A percentile compares a stretch with the other conserved stretches of the same genome.
phyloP scores from a whole-genome alignment of 1,140 invertebrate genomes.

The Cryptotermes secundus region DNA sequence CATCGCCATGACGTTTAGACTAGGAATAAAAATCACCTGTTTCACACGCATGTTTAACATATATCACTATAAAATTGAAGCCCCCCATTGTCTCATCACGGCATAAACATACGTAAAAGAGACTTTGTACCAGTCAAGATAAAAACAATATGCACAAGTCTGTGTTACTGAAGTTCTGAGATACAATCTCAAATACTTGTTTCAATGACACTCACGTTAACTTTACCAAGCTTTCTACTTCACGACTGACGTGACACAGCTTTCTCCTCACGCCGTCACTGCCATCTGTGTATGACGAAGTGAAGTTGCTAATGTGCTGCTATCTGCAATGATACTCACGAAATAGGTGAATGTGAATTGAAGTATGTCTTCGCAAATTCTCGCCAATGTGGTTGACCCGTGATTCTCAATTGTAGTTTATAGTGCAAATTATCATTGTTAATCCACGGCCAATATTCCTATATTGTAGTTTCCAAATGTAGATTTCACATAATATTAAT shows the following conservation, averaged over 20 bases:
- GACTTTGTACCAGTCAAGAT: not conserved
- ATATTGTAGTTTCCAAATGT: no score
- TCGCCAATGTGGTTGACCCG: no score
- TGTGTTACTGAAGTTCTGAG: not conserved
- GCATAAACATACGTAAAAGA: not conserved
- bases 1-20: not conserved
- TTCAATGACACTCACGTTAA: not conserved
- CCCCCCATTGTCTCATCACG: not conserved
- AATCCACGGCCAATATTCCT: no score
- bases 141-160: not conserved
- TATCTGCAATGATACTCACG: not conserved
- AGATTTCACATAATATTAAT: no score
- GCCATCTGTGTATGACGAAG: not conserved
- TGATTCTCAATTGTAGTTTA: no score
- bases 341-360: no score
- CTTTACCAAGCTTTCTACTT: not conserved
- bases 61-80: not conserved
- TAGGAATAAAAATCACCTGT: constrained; percentile 5
- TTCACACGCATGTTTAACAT: not conserved
- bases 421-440: no score
- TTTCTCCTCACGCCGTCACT: not conserved
- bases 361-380: no score
- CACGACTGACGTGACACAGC: constrained; percentile 7
- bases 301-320: not conserved
- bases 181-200: not conserved